Evolutionary conservation across 2,113 vertebrate genomes (phyloP).

Genomic region (Amphilophus citrinellus): DNA sequence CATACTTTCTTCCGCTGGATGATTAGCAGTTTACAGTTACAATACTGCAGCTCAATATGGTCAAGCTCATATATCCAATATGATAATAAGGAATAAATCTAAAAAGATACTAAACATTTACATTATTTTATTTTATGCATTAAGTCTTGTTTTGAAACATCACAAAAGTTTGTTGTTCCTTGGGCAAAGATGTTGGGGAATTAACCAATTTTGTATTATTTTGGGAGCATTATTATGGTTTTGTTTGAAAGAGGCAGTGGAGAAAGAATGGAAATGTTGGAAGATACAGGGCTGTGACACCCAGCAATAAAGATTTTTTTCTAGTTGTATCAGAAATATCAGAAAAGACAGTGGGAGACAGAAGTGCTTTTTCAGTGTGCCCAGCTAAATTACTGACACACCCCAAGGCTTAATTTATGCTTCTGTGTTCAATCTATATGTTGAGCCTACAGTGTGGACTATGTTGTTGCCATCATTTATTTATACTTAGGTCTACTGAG

Average conservation of each 20-base stretch:
- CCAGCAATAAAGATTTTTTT: no score
- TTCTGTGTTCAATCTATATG: not conserved
- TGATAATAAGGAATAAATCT: not conserved
- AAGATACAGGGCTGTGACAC: rapidly evolving
- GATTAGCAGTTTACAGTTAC: not conserved
- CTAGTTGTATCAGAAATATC: no score
- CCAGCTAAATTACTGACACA: not conserved
- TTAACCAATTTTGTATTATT: not conserved
- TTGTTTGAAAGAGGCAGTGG: not conserved
- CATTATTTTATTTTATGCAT: not conserved
- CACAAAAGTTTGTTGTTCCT: not conserved
- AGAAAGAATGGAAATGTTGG: not conserved
- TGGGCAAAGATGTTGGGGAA: not conserved
- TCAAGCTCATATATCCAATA: not conserved
- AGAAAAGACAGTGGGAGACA: no score
- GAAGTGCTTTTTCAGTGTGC: no score
- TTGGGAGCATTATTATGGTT: not conserved
- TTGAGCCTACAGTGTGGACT: not conserved
- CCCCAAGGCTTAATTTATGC: not conserved
- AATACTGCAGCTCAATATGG: not conserved
- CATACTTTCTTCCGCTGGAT: not conserved
- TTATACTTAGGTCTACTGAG: not conserved
- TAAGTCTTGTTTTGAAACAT: not conserved
- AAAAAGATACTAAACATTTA: not conserved
- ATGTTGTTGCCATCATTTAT: not conserved